Evolutionary conservation across 1,140 invertebrate genomes (phyloP).

Genomic region (Dreissena rostriformis): DNA sequence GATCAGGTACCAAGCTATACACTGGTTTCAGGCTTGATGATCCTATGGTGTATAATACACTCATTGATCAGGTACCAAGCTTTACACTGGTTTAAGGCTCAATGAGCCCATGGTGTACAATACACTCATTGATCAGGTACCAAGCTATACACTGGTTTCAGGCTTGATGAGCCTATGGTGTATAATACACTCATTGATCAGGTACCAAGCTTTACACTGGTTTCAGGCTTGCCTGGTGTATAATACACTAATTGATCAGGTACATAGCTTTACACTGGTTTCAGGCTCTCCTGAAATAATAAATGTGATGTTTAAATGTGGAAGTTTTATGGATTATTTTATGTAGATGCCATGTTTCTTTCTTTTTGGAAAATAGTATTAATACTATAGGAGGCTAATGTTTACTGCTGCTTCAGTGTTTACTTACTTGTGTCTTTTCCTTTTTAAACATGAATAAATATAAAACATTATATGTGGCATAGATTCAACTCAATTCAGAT

Average conservation of each 20-base stretch:
- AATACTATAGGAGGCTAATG: too few relatives aligned
- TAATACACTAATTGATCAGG: slow-evolving; percentile 93
- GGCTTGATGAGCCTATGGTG: slow-evolving; percentile 89
- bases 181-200: slow-evolving; percentile 94
- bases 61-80: slow-evolving; percentile 91
- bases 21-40: slow-evolving; percentile 86
- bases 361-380: too few relatives aligned
- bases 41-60: slow-evolving; percentile 90
- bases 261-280: slow-evolving; percentile 55
- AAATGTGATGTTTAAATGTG: not conserved
- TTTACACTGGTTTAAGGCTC: too few relatives aligned
- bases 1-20: slow-evolving; percentile 84
- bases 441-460: too few relatives aligned
- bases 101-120: slow-evolving; percentile 90
- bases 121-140: slow-evolving; percentile 90
- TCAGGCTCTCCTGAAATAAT: too few relatives aligned
- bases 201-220: too few relatives aligned
- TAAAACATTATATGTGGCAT: too few relatives aligned
- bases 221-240: slow-evolving; percentile 88
- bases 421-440: too few relatives aligned
- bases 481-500: too few relatives aligned
- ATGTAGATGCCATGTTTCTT: not conserved
- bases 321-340: not conserved
- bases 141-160: too few relatives aligned
- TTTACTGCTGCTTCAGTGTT: too few relatives aligned